Percentiles rank a stretch among this genome's conserved stretches.
Evolutionary conservation across 1,140 invertebrate species (phyloP).

Genomic region (Drosophila biarmipes): DNA sequence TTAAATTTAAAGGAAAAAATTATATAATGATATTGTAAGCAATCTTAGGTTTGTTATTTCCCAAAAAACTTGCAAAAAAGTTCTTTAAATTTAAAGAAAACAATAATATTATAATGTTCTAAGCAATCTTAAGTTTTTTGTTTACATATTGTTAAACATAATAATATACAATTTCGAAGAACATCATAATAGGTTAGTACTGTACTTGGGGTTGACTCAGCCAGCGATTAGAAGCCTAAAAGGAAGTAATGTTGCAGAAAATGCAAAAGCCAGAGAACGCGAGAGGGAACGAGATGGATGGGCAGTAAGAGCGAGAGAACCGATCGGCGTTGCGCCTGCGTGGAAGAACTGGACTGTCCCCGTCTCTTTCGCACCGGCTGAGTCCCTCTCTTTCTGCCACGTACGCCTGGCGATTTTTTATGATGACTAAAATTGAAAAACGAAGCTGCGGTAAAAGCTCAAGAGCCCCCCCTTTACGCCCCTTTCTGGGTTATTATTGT

Average conservation of each 20-base stretch:
- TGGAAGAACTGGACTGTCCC: conserved; percentile 58
- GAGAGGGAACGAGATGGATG: conserved; percentile 4
- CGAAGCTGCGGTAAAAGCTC: conserved; percentile 61
- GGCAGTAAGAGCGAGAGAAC: conserved; percentile 32
- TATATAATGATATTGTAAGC: too few relatives aligned
- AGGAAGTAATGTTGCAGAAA: conserved; percentile 84
- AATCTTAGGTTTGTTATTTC: neutral
- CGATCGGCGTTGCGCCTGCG: conserved; percentile 50
- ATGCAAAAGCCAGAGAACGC: conserved; percentile 47
- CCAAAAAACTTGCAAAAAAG: too few relatives aligned
- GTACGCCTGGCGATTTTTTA: conserved; percentile 64
- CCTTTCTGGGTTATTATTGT: conserved; percentile 43
- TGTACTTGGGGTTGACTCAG: conserved; percentile 62
- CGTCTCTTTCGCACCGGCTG: neutral
- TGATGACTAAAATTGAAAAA: conserved; percentile 76
- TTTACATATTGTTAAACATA: neutral
- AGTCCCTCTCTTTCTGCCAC: conserved; percentile 17
- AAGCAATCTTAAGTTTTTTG: neutral
- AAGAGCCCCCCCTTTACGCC: conserved; percentile 26
- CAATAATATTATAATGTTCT: too few relatives aligned
- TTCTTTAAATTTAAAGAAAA: too few relatives aligned
- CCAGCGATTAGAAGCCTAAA: conserved; percentile 82
- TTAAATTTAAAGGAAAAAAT: too few relatives aligned
- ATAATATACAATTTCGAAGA: too few relatives aligned
- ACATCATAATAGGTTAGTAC: neutral